Percentiles rank a stretch among this genome's conserved stretches.
phyloP scores from a whole-genome alignment of 2,113 vertebrate genomes.

The Eclectus roratus region DNA sequence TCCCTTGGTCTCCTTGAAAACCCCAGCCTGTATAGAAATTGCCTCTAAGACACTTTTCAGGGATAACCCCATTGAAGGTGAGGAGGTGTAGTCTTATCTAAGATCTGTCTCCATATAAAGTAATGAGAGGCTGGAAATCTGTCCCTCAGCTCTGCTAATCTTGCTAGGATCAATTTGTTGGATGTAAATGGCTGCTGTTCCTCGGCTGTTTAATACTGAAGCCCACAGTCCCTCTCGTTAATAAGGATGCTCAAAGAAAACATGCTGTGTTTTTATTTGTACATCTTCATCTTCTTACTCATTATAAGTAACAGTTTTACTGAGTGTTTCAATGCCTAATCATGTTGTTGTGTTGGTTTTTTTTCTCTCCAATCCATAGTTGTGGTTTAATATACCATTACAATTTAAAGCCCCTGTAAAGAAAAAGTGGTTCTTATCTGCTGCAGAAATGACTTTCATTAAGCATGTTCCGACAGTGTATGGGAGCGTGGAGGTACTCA shows the following conservation, averaged over 20 bases:
- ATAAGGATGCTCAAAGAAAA: constrained; percentile 49
- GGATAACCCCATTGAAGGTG: background rate
- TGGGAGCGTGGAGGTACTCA: constrained; percentile 54
- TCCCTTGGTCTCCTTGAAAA: background rate
- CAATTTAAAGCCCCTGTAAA: constrained; percentile 66
- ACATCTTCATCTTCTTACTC: constrained; percentile 60
- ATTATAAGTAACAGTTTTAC: constrained; percentile 61
- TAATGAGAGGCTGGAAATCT: constrained; percentile 30
- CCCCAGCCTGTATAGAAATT: background rate
- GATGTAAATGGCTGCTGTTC: constrained; percentile 21
- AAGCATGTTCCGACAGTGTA: constrained; percentile 29
- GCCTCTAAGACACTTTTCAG: background rate
- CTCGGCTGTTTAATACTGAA: background rate
- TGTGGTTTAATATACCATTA: constrained; percentile 66
- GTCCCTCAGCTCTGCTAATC: constrained; percentile 42
- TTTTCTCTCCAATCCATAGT: constrained; percentile 16
- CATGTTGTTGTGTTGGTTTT: background rate
- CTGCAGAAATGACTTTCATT: constrained; percentile 68
- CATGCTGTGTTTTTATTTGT: constrained; percentile 60
- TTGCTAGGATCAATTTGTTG: background rate
- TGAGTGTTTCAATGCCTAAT: constrained; percentile 52
- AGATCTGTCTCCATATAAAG: constrained; percentile 10
- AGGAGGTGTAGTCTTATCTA: background rate
- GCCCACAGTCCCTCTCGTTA: constrained; percentile 27
- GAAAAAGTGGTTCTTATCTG: constrained; percentile 55